Base-by-base conservation (phyloP, 2,113 vertebrate species). In the Limanda limanda region DNA sequence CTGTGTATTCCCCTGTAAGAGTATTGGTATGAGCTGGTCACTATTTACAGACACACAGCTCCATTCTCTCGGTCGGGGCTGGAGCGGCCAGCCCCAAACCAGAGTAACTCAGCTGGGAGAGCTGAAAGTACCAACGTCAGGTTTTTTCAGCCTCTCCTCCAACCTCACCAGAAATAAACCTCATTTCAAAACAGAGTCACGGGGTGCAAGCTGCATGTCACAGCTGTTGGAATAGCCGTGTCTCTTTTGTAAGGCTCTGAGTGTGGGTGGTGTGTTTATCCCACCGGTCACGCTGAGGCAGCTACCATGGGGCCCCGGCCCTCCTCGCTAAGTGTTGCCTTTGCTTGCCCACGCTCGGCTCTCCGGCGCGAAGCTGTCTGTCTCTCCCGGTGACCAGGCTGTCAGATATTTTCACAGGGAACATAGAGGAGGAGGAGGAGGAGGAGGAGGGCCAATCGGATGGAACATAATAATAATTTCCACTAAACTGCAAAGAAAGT, bases 191-290 rank as follows among this genome's bases (percentile, higher is more conserved):
- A 65, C 60, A 55, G 80, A 92, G 91, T 92, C 82, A 68, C 70
- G 51, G 83, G 78, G 81, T 57, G 60, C 78, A 74, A 69, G 83
- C 85, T 77, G 70, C 86, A 81, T 89, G 87, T 92, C 86, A 85
- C 87, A 75, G 86, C 89, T 83, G 86, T 76, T 78, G 81, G 87
- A 90, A 81, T 73, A 87, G 82, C 81, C 35, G 58, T 74, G 78
- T 74, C 85, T 93, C 84, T 90, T 90, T 92, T 90, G 89, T 70
- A 90, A 8, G 82, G 90, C 91, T 92, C 93, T 90, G 91, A 91
- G 91, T 89, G 89, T 89, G 84, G 90, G 88, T 90, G 87, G 88
- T 90, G 90, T 92, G 89, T 93, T 94, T 92, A 92, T 91, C 84
- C 86, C 91, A 89, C 42, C 51, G 87, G 90, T 85, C 87, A 78